A percentile compares a stretch with the other conserved stretches of the same genome.
Evolutionary conservation across 2,888 invertebrate species (phyloP).

Genomic region (Strigamia transsilvanica): DNA sequence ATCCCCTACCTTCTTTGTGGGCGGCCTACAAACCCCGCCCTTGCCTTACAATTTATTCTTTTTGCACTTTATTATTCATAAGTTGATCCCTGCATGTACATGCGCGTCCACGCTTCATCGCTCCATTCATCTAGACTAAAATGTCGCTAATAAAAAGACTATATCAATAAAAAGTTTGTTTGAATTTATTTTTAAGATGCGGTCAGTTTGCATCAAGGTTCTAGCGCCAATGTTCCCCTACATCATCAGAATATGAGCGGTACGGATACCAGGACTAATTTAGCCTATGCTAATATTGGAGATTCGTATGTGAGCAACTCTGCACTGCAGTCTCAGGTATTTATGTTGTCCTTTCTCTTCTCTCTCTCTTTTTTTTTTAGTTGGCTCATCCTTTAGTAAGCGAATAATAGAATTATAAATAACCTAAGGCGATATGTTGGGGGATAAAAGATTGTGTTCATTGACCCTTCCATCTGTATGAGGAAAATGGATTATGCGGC

Average conservation of each 20-base stretch:
- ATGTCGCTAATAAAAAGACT: not conserved
- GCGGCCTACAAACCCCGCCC: not conserved
- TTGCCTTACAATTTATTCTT: not conserved
- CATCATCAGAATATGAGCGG: constrained; percentile 53
- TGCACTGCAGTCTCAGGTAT: constrained; percentile 55
- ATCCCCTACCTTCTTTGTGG: constrained; percentile 22
- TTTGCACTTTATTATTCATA: constrained; percentile 25
- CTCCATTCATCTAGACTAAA: not conserved
- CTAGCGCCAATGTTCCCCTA: constrained; percentile 51
- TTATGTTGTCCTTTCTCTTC: not conserved
- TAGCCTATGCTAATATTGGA: constrained; percentile 54
- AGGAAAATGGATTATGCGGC: not conserved
- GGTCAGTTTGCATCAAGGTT: constrained; percentile 50
- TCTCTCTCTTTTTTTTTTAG: not conserved
- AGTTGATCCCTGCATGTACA: constrained; percentile 19
- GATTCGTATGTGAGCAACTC: constrained; percentile 55
- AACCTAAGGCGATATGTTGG: not conserved
- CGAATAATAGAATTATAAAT: constrained; percentile 9
- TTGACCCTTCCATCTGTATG: not conserved
- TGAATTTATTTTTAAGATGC: constrained; percentile 38
- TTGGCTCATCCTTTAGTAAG: not conserved
- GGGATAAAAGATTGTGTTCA: constrained; percentile 22
- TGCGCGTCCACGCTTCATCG: constrained; percentile 16
- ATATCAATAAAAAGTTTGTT: constrained; percentile 13
- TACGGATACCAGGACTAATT: constrained; percentile 53